A percentile compares a stretch with the other conserved stretches of the same genome.
phyloP scores from a whole-genome alignment of 2,797 vertebrate genomes.

The Schizopygopsis pylzovi region DNA sequence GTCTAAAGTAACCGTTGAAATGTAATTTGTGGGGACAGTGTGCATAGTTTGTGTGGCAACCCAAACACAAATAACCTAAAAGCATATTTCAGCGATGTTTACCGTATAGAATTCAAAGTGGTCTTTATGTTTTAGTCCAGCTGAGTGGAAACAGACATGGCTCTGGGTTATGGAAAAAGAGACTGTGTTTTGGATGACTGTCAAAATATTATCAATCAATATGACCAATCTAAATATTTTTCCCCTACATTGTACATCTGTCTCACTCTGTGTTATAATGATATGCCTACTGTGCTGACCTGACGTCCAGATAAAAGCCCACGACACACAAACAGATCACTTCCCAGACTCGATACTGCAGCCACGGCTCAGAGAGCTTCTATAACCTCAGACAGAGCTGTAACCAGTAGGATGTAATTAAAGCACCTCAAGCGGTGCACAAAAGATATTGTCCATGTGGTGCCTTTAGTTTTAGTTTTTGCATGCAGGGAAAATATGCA shows the following conservation, averaged over 20 bases:
- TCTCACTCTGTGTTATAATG: slow-evolving; percentile 66
- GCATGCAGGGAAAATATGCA: slow-evolving; percentile 13
- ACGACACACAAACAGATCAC: slow-evolving; percentile 69
- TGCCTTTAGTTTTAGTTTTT: slow-evolving; percentile 65
- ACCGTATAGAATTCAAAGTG: slow-evolving; percentile 54
- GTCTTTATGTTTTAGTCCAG: slow-evolving; percentile 50
- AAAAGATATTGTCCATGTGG: slow-evolving; percentile 60
- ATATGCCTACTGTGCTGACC: slow-evolving; percentile 64
- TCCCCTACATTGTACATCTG: slow-evolving; percentile 63
- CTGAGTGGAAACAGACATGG: slow-evolving; percentile 53
- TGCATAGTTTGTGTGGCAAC: slow-evolving; percentile 21
- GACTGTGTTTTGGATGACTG: slow-evolving; percentile 70
- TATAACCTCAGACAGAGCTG: slow-evolving; percentile 66
- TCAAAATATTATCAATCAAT: slow-evolving; percentile 76
- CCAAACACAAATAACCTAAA: slow-evolving; percentile 48
- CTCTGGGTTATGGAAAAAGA: slow-evolving; percentile 61
- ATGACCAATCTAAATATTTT: slow-evolving; percentile 76
- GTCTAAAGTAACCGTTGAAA: slow-evolving; percentile 1
- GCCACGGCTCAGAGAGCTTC: slow-evolving; percentile 47
- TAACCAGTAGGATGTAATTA: slow-evolving; percentile 70
- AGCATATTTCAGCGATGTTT: slow-evolving; percentile 51
- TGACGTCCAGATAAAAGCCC: slow-evolving; percentile 72
- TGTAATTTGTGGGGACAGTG: neutral
- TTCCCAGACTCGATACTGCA: slow-evolving; percentile 54
- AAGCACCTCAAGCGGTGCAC: slow-evolving; percentile 51